Evolutionary conservation across 2,797 vertebrate species (phyloP).

Genomic region (Apogon talboti): DNA sequence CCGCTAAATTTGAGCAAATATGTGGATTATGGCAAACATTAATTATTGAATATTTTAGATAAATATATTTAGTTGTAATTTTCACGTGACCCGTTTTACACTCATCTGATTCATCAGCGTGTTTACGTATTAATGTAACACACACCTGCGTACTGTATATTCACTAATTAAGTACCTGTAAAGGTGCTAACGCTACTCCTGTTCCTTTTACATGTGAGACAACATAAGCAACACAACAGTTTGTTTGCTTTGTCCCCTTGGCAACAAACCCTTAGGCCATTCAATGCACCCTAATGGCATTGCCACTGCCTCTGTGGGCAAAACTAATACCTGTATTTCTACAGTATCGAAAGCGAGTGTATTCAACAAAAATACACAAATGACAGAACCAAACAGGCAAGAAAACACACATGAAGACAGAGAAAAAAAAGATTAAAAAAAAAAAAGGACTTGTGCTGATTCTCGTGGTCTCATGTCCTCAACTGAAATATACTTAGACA

Average conservation of each 20-base stretch:
- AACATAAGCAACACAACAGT: constrained; percentile 85
- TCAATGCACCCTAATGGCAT: constrained; percentile 80
- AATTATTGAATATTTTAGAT: constrained; percentile 3
- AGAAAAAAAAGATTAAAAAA: background rate
- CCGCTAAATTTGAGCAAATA: constrained; percentile 25
- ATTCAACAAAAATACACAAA: constrained; percentile 46
- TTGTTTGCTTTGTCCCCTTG: constrained; percentile 89
- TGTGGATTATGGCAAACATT: background rate
- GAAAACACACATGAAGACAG: constrained; percentile 32
- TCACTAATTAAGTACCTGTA: constrained; percentile 65
- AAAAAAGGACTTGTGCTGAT: constrained; percentile 25
- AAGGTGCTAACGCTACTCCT: constrained; percentile 69
- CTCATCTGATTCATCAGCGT: constrained; percentile 10
- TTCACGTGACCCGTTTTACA: background rate
- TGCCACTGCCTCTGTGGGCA: constrained; percentile 74
- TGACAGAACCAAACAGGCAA: constrained; percentile 36
- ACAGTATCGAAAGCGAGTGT: constrained; percentile 32
- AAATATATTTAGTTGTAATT: constrained; percentile 4
- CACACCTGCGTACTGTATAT: constrained; percentile 2
- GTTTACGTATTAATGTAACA: constrained; percentile 10
- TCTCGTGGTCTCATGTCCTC: constrained; percentile 44
- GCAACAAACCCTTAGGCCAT: constrained; percentile 88
- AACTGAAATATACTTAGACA: constrained; percentile 66
- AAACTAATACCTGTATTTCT: constrained; percentile 69
- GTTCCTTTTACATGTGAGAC: constrained; percentile 82